Conservation (phyloP, 2,888 invertebrate genomes). For the Scaptomyza polygonia region DNA sequence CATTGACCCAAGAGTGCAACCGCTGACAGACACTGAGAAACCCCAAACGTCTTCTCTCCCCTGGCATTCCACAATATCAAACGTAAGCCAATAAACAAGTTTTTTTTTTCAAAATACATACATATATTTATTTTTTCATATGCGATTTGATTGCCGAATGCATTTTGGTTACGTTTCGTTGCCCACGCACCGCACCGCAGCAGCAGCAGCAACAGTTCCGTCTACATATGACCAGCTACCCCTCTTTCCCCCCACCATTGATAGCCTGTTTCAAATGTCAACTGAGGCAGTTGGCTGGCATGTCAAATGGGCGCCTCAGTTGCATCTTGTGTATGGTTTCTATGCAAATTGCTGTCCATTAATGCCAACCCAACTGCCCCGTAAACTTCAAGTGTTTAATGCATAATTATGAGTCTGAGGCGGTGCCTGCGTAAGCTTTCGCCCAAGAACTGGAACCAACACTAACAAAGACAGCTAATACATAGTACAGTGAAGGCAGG, state of each 20-base stretch:
- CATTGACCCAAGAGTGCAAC: conserved; percentile 71
- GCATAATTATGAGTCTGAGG: conserved; percentile 69
- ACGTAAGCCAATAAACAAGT: conserved; percentile 78
- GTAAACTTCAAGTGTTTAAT: conserved; percentile 74
- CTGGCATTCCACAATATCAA: conserved; percentile 5
- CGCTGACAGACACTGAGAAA: conserved; percentile 28
- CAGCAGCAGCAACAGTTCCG: conserved; percentile 17
- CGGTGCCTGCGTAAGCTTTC: conserved; percentile 9
- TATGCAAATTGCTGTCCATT: conserved; percentile 70
- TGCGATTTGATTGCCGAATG: conserved; percentile 73
- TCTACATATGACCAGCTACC: conserved; percentile 10
- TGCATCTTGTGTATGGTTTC: conserved; percentile 63
- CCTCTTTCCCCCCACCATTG: too few species aligned
- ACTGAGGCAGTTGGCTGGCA: conserved; percentile 35
- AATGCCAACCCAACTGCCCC: conserved; percentile 59
- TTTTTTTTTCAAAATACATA: conserved; percentile 37
- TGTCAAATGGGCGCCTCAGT: conserved; percentile 47
- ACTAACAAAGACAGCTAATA: conserved; percentile 37
- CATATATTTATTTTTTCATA: conserved; percentile 35
- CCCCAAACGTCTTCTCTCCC: not conserved
- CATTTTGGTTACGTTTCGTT: conserved; percentile 65
- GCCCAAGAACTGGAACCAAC: conserved; percentile 18
- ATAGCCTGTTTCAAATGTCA: conserved; percentile 49
- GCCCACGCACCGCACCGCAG: conserved; percentile 50
- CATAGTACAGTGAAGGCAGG: conserved; percentile 24